A percentile compares a stretch with the other conserved stretches of the same genome.
Conservation (phyloP, 2,888 invertebrate species). For the Tyria jacobaeae region DNA sequence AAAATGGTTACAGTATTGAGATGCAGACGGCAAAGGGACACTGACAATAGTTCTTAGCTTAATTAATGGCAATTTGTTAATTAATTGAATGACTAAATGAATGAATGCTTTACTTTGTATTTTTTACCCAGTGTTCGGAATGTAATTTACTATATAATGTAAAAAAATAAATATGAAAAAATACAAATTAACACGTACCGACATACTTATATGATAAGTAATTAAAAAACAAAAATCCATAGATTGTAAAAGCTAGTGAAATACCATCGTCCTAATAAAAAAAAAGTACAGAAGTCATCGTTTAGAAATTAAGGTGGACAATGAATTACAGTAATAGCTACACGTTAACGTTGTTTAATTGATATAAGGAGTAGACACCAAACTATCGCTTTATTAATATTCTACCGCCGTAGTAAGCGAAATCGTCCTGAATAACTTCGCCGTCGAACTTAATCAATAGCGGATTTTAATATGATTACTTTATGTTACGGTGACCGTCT, state of each 20-base stretch:
- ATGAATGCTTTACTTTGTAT: too few species aligned
- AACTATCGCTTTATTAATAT: conserved; percentile 62
- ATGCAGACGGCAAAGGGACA: background rate
- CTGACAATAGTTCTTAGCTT: too few species aligned
- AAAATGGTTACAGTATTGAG: background rate
- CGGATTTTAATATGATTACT: conserved; percentile 46
- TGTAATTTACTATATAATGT: too few species aligned
- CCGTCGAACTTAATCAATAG: conserved; percentile 45
- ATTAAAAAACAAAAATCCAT: background rate
- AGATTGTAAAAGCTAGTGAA: background rate
- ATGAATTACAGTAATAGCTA: conserved; percentile 22
- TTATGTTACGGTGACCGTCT: conserved; percentile 18
- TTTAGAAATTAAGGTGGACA: conserved; percentile 34
- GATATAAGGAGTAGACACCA: conserved; percentile 36
- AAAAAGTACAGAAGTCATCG: background rate
- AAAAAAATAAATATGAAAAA: too few species aligned
- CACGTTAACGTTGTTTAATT: conserved; percentile 37
- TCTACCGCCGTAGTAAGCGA: conserved; percentile 64
- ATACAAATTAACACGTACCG: too few species aligned
- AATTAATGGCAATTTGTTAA: too few species aligned
- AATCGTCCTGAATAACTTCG: conserved; percentile 72
- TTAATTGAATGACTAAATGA: background rate
- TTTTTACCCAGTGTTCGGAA: too few species aligned
- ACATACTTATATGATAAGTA: too few species aligned
- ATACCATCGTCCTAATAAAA: background rate